Base-by-base conservation (phyloP, 2,888 invertebrate species). In the Invenusta paracnida region DNA sequence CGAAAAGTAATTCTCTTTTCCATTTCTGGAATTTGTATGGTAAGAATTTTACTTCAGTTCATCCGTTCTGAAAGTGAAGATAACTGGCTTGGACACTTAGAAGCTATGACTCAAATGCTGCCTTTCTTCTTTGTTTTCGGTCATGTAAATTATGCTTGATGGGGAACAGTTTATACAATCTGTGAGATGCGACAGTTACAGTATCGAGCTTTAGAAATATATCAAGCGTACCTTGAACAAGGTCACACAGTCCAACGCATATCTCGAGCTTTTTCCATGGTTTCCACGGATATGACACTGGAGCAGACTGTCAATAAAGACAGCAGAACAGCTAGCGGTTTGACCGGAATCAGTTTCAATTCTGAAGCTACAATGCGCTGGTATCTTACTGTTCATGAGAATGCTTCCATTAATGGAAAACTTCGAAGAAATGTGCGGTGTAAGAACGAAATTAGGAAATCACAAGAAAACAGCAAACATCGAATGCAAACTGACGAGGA, bases 281-380 rank as follows among this genome's bases (percentile, higher is more conserved):
- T 83, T 29, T 83, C 87, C 25, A 84, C 82, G 67, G 87, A 87
- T 67, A 86, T 86, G 66, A 67, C 83, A 27, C 86, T 86, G 29
- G 85, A 87, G 29, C 85, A 87, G 79, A 87, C 85, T 29, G 29
- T 85, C 67, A 87, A 87, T 66, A 66, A 83, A 48, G 82, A 85
- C 48, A 29, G 85, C 13, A 86, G 84, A 85, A 85, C 87, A 81
- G 85, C 27, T 27, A 86, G 86, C 28, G 87, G 87, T 23, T 29
- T 79, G n/a, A 86, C 79, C 25, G 85, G 85, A 2, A 81, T 85
- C 25, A 85, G 67, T 31, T n/a, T 83, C 13, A 87, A 83, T 29
- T 73, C 29, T 29, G 83, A 85, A 30, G 87, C 85, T 67, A n/a
- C n/a, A n/a, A n/a, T n/a, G n/a, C n/a, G n/a, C 25, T 86, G 87